Evolutionary conservation across 2,113 vertebrate species (phyloP).

Genomic region (Dinomys branickii): DNA sequence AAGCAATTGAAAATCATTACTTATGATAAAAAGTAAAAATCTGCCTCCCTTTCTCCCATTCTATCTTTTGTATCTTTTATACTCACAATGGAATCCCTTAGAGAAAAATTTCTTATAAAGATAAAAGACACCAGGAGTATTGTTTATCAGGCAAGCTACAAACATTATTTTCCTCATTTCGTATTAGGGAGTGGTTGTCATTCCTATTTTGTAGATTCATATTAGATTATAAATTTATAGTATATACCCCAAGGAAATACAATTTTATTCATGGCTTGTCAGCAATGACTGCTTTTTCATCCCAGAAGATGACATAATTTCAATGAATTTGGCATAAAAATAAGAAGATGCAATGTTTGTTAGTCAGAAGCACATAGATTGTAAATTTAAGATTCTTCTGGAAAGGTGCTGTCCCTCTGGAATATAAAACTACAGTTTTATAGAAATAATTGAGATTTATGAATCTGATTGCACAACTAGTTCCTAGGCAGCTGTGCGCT

Average conservation of each 20-base stretch:
- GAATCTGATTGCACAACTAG: neutral
- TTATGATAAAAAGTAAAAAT: conserved; percentile 35
- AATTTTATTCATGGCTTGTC: neutral
- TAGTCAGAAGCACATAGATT: neutral
- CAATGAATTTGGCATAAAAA: neutral
- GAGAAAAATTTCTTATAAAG: too few relatives aligned
- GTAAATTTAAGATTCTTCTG: neutral
- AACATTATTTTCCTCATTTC: neutral
- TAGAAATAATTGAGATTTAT: conserved; percentile 14
- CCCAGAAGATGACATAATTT: neutral
- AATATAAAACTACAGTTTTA: neutral
- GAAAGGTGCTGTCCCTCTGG: neutral
- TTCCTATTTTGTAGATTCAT: neutral
- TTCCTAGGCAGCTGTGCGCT: neutral
- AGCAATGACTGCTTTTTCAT: neutral
- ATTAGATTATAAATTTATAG: neutral
- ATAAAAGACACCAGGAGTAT: neutral
- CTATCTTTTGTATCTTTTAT: neutral
- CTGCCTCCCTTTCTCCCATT: neutral
- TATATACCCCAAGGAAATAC: neutral
- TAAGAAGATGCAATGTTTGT: neutral
- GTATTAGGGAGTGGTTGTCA: neutral
- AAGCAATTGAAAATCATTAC: neutral
- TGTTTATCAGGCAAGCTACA: neutral
- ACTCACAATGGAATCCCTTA: too few relatives aligned